Base-by-base conservation (phyloP, 2,888 invertebrate species). In the Gerris lacustris region DNA sequence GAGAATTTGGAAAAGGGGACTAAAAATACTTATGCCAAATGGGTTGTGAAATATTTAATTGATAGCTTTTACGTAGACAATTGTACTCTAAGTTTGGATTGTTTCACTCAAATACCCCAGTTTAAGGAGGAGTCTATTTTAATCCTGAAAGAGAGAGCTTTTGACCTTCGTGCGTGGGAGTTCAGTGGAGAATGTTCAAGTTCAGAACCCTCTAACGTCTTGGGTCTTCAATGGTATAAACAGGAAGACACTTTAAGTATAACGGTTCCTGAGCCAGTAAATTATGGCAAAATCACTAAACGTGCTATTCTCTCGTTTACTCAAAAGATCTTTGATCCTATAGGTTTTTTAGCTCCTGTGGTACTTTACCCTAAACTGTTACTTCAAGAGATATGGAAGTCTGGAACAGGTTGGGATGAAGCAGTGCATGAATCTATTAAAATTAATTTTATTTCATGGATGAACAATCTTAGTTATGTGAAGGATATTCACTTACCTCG, bases 261-360 rank as follows among this genome's bases (percentile, higher is more conserved):
- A 9, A 69, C 31, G 31, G 15, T 68, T 43, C 63, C 66, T 43
- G 31, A 63, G 6, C 18, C 45, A 7, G 68, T 71, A 4, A 9
- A 44, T 18, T 11, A 18, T 11, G 43, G 66, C 44, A 67, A 67
- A 47, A 47, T 71, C 15, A 69, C 70, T 11, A 70, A 66, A 44
- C 2, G 67, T 5, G 9, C 6, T 9, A 44, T 72, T 6, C 17
- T 71, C 47, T 72, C 72, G 11, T 67, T 74, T 55, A 71, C 73
- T 45, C 75, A 77, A 31, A 63, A 72, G 17, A 69, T 76, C 55
- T 76, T 75, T 69, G 76, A 77, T 71, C 76, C 76, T 9, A 70
- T 76, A 43, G 76, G 77, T 2, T 73, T 76, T 67, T 68, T 71
- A 31, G 73, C 72, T 63, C 75, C 75, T n/a, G 72, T 73, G 1